Evolutionary conservation across 2,797 vertebrate genomes (phyloP), one percentile per base, ranked within the genome.

Genomic region (Balearica regulorum): DNA sequence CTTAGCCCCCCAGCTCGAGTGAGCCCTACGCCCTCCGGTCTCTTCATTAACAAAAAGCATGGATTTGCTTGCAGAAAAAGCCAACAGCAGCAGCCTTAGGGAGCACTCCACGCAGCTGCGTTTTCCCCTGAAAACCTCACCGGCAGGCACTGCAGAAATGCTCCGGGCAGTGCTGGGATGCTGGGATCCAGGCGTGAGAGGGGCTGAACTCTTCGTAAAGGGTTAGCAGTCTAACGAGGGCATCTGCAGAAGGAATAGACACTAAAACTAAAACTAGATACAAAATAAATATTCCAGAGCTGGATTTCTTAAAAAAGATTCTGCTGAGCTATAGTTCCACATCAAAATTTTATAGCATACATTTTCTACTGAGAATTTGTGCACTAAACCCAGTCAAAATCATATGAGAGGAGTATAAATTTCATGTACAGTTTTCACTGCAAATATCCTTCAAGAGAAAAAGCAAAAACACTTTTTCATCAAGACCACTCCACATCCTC

Each of bases 271-370:
- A 91, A 97, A 96, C 94, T 60, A 66, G 94, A 91, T 91, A 95
- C 92, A 83, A 55, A 96, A 91, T 96, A 97, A 94, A 96, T 96
- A 97, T 97, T 95, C 94, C 89, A 92, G 95, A 93, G 95, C 94
- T 97, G 97, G 97, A 97, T 98, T 98, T 96, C 95, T 90, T 96
- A 94, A 97, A 96, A 95, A 97, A 98, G 97, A 96, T 97, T 97
- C 97, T 95, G 97, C 97, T 96, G 96, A 97, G 97, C 97, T 98
- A 97, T 94, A 89, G 93, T 92, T 95, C 95, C 97, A 96, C 97
- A 98, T 98, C 97, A 97, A 97, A 97, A 97, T 98, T 98, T 98
- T 98, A 98, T 97, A 96, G 98, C 91, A 96, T 96, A 96, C 97
- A 94, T 98, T 98, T 98, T 96, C 98, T 97, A 96, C 97, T 94